Conservation (phyloP, 2,113 vertebrate genomes). For the Oreocharis arfaki region DNA sequence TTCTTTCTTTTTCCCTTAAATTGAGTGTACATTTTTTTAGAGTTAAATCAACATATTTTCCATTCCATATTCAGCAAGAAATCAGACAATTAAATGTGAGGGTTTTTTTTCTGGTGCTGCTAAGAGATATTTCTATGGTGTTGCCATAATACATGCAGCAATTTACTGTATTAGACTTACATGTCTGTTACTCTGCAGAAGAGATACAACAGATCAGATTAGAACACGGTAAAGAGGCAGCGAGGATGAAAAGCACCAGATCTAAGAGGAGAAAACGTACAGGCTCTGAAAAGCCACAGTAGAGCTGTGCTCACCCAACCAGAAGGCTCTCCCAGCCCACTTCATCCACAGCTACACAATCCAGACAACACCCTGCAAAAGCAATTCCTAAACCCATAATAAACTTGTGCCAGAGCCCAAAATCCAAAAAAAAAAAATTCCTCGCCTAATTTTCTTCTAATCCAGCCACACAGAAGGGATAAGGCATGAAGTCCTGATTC, state of each 20-base stretch:
- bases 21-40: conserved; percentile 66
- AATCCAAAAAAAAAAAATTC: background rate
- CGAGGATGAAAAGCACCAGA: background rate
- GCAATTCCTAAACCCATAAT: background rate
- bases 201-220: conserved; percentile 8
- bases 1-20: conserved; percentile 36
- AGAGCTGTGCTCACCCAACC: background rate
- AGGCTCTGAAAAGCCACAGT: background rate
- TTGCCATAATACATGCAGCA: conserved; percentile 23
- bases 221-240: conserved; percentile 2
- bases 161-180: conserved; percentile 36
- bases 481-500: background rate
- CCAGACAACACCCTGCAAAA: background rate
- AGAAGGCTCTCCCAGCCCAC: background rate
- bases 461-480: background rate
- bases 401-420: background rate
- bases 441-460: background rate
- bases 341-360: background rate
- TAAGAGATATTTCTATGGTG: conserved; percentile 53
- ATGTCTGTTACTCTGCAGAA: conserved; percentile 9
- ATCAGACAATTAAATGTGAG: conserved; percentile 66
- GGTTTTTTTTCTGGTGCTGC: background rate
- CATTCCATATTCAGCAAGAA: conserved; percentile 70
- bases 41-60: conserved; percentile 74
- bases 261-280: background rate